Evolutionary conservation across 2,888 invertebrate genomes (phyloP), one percentile per base, ranked within the genome.

Genomic region (Itoplectis maculator): DNA sequence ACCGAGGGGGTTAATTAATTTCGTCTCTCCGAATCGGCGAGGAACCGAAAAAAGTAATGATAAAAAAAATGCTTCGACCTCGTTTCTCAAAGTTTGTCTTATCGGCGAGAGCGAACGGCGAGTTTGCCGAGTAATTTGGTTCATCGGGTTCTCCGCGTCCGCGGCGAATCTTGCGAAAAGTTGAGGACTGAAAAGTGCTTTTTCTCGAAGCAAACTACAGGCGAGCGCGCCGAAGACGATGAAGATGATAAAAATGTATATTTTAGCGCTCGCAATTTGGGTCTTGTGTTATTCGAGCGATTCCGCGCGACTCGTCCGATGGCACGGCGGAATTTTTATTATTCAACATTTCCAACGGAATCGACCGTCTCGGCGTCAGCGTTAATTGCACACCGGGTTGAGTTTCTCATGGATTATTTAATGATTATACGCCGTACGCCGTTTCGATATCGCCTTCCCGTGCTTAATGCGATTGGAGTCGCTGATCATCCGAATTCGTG

Each of bases 111-210:
- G 61, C 37, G 37, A 61, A 37, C 37, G 11, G 3, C 35, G 15
- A 61, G 18, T 61, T 61, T 18, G 35, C 37, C 15, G 37, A 61
- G 61, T 61, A 61, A 61, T 37, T 61, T 37, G 61, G 15, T 40
- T 61, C 61, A 61, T 61, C 37, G 61, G 37, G 15, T 37, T 37
- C n/a, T 37, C 9, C 61, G 8, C 37, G 15, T n/a, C 37, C 18
- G 37, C 7, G 4, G n/a, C n/a, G 37, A 40, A 18, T 61, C 37
- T 61, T 40, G 13, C 35, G 37, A 18, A 37, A 61, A 61, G 37
- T 61, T 37, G 37, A 37, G 37, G 37, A 61, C 18, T 15, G 15
- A 40, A 37, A 29, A 35, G 35, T 7, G n/a, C 35, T 61, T 61
- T 61, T 61, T 18, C 3, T 37, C 18, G 40, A 9, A 61, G 61